These are phyloP conservation scores for Ailurus styani DNA, from an alignment of 2,113 vertebrate genomes.

Conservation along the genomic window DNA sequence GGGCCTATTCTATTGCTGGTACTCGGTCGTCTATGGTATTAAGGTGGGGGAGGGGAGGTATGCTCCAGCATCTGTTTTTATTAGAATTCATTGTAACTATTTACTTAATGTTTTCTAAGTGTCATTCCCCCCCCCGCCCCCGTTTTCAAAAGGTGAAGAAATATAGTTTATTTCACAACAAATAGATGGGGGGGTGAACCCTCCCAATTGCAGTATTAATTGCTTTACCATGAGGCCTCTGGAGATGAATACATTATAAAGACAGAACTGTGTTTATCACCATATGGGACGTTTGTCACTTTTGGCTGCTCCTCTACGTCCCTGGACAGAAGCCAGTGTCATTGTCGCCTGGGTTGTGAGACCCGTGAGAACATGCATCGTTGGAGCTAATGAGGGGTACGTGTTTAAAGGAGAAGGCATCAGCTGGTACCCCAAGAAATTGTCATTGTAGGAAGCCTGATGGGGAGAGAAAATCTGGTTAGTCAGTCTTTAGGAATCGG, in stretches of 20 bases:
- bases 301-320: not conserved
- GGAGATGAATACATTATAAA: slow-evolving; percentile 28
- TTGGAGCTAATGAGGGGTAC: not conserved
- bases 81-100: not conserved
- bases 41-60: too few relatives aligned
- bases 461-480: not conserved
- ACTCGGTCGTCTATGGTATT: not conserved
- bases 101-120: slow-evolving; percentile 17
- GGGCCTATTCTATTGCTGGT: not conserved
- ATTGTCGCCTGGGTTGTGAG: not conserved
- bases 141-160: slow-evolving; percentile 29
- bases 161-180: not conserved
- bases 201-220: not conserved
- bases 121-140: not conserved
- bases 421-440: not conserved
- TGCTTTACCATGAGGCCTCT: slow-evolving; percentile 30
- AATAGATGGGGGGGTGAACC: not conserved
- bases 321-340: slow-evolving; percentile 16
- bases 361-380: not conserved
- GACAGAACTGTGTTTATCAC: not conserved
- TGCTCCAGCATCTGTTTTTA: not conserved
- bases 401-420: not conserved
- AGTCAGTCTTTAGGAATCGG: not conserved
- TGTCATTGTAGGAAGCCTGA: not conserved
- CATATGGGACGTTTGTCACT: not conserved